Base-by-base conservation (phyloP, 2,113 vertebrate species). In the Ploceus nigricollis region DNA sequence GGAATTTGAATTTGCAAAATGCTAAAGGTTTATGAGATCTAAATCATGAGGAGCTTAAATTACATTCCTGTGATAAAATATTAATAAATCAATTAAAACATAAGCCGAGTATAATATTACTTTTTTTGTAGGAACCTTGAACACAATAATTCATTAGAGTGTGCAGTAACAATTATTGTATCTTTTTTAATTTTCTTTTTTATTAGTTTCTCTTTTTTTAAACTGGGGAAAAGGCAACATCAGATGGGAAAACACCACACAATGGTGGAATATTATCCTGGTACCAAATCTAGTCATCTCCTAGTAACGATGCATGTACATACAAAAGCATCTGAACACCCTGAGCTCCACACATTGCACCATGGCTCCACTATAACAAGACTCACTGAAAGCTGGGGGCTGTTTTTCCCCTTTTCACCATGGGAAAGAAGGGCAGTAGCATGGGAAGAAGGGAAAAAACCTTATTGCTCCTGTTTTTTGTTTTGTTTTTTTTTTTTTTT, bases 61-160 rank as follows among this genome's bases (percentile, higher is more conserved):
- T 98, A 98, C 98, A 98, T 98, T 98, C 98, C 98, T 98, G 98
- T 98, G 98, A 98, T 98, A 98, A 98, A 98, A 98, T 98, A 98
- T 98, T 98, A 98, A 98, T 98, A 98, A 98, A 98, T 98, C 98
- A 98, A 98, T 98, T 98, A 98, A 98, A 98, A 98, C 98, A 98
- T 98, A 98, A 98, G 98, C 98, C 98, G 97, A 98, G 98, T 98
- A 98, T 98, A 98, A 98, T 98, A 98, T 98, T 98, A 98, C 98
- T 98, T 98, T 98, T 95, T 98, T 98, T 98, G 97, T 97, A 96
- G 96, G 97, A 98, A 98, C 98, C 98, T 98, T 98, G 98, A 98
- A 98, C 98, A 98, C 98, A 98, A 98, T 98, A 98, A 98, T 98
- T 98, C 98, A 98, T 98, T 98, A 98, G 98, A 97, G 97, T 98